These are phyloP conservation scores for Cromileptes altivelis DNA, from an alignment of 2,113 vertebrate genomes.

Conservation along the genomic window DNA sequence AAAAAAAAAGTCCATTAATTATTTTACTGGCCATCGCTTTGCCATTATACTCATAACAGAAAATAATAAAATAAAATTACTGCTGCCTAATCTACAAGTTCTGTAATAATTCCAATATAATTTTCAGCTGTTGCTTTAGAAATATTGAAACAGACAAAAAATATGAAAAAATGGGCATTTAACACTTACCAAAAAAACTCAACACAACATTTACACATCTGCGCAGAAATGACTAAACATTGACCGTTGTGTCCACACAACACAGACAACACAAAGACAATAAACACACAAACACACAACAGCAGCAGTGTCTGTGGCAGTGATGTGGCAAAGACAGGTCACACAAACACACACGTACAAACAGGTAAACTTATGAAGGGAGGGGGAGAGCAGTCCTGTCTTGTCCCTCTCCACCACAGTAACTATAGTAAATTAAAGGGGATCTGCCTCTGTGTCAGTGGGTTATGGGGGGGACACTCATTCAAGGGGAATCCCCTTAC, in stretches of 20 bases:
- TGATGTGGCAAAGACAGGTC: neutral
- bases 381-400: neutral
- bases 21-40: neutral
- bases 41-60: neutral
- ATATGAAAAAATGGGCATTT: neutral
- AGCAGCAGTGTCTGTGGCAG: slow-evolving; percentile 6
- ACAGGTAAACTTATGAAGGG: slow-evolving; percentile 5
- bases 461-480: slow-evolving; percentile 9
- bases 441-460: slow-evolving; percentile 41
- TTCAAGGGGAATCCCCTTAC: slow-evolving; percentile 59
- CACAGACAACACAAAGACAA: slow-evolving; percentile 23
- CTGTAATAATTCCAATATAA: neutral
- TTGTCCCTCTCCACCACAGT: slow-evolving; percentile 6
- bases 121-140: neutral
- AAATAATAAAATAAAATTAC: neutral
- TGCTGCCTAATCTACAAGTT: neutral
- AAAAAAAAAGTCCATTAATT: too few species aligned
- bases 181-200: neutral
- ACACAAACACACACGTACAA: slow-evolving; percentile 24
- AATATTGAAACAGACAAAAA: neutral
- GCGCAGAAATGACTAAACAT: neutral
- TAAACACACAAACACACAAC: slow-evolving; percentile 32
- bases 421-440: neutral
- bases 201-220: neutral
- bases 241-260: neutral